Conservation (phyloP, 2,888 invertebrate genomes). For the Drosophila anceps region DNA sequence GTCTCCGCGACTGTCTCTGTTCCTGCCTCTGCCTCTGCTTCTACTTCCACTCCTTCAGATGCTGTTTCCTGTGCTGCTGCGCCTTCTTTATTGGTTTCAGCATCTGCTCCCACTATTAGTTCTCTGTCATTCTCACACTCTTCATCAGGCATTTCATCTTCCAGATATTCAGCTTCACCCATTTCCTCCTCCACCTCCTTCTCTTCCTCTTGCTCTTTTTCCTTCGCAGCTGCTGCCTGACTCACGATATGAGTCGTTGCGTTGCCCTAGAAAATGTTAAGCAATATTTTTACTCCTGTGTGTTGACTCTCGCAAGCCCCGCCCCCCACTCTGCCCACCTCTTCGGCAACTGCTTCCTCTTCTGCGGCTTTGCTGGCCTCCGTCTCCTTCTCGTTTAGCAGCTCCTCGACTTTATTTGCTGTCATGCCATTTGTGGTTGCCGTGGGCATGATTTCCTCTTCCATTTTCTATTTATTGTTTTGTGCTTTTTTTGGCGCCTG, state of each 20-base stretch:
- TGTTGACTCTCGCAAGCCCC: conserved; percentile 4
- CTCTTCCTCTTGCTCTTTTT: not conserved
- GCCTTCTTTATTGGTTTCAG: conserved; percentile 24
- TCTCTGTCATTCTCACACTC: conserved; percentile 32
- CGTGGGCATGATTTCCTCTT: conserved; percentile 52
- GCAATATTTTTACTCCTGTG: conserved; percentile 25
- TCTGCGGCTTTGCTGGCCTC: conserved; percentile 20
- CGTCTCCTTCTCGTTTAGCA: conserved; percentile 5
- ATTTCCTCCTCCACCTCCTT: conserved; percentile 39
- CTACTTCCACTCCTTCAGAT: not conserved
- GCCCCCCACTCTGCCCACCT: conserved; percentile 48
- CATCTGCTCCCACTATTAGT: conserved; percentile 10
- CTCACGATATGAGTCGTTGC: conserved; percentile 15
- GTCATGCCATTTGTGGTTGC: conserved; percentile 53
- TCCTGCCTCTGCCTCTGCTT: conserved; percentile 14
- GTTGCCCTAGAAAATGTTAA: conserved; percentile 50
- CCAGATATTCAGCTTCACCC: conserved; percentile 66
- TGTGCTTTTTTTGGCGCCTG: conserved; percentile 50
- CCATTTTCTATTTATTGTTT: conserved; percentile 44
- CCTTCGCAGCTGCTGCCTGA: not conserved
- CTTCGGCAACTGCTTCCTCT: conserved; percentile 31
- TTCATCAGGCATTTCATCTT: conserved; percentile 50
- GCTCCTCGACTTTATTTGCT: conserved; percentile 17
- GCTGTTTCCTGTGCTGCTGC: conserved; percentile 29
- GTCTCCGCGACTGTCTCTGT: conserved; percentile 8